A percentile compares a stretch with the other conserved stretches of the same genome.
Conservation (phyloP, 2,797 vertebrate species). For the Schizopygopsis pylzovi region DNA sequence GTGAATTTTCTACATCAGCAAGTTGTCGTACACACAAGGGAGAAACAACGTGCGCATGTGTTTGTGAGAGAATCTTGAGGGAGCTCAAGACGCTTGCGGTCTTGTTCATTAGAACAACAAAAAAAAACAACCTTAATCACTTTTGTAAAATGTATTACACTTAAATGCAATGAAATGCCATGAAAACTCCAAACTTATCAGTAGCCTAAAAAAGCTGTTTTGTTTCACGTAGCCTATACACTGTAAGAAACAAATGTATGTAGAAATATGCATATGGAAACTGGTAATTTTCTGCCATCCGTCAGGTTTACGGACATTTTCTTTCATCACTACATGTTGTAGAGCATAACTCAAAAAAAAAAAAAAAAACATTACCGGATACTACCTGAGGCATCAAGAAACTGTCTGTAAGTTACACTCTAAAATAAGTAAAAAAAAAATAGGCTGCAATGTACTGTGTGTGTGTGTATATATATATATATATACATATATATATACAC, state of each 20-base stretch:
- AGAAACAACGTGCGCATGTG: constrained; percentile 18
- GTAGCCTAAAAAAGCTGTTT: neutral
- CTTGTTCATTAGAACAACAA: neutral
- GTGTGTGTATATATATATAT: neutral
- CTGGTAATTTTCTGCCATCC: neutral
- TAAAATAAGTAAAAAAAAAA: neutral
- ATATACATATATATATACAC: too few relatives aligned
- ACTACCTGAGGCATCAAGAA: neutral
- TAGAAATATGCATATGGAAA: neutral
- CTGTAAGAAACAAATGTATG: too few relatives aligned
- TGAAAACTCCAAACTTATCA: neutral
- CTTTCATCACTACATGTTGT: neutral
- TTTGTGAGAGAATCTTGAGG: constrained; percentile 6
- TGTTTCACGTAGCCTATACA: neutral
- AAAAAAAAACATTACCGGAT: neutral
- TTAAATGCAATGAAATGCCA: neutral
- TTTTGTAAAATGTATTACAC: neutral
- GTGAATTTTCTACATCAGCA: constrained; percentile 68
- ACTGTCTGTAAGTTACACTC: neutral
- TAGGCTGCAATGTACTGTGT: neutral
- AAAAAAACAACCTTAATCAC: too few relatives aligned
- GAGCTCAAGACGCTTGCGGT: neutral
- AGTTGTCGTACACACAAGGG: constrained; percentile 65
- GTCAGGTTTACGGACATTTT: neutral
- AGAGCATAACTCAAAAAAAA: neutral